Evolutionary conservation across 2,113 vertebrate species (phyloP).

Genomic region (Cottus gobio): DNA sequence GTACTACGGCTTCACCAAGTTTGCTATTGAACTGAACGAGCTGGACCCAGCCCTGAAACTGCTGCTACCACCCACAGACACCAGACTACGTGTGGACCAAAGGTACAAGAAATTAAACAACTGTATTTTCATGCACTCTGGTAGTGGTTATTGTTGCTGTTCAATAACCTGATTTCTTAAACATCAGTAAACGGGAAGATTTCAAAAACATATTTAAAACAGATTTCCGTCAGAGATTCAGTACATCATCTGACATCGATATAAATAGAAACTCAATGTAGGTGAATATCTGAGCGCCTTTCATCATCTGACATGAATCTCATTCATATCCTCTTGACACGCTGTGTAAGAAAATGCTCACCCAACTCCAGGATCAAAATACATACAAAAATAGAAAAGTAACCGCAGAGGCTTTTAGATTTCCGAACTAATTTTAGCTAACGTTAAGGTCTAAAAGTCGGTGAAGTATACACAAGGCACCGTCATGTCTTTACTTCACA

Average conservation of each 20-base stretch:
- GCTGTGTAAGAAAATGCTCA: neutral
- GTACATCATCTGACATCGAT: neutral
- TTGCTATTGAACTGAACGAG: slow-evolving; percentile 96
- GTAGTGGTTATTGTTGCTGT: neutral
- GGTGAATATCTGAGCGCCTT: slow-evolving; percentile 10
- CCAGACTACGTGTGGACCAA: slow-evolving; percentile 94
- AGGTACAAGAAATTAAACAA: slow-evolving; percentile 81
- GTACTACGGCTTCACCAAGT: slow-evolving; percentile 97
- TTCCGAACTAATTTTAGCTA: slow-evolving; percentile 40
- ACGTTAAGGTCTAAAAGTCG: slow-evolving; percentile 7
- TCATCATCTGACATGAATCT: slow-evolving; percentile 8
- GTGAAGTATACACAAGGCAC: neutral
- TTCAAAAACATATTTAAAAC: neutral
- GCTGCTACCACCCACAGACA: slow-evolving; percentile 92
- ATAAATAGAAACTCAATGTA: neutral
- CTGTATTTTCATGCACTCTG: neutral
- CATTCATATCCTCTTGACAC: neutral
- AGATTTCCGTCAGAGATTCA: neutral
- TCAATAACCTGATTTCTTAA: neutral
- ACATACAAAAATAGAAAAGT: slow-evolving; percentile 27
- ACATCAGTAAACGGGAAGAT: neutral
- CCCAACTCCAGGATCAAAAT: slow-evolving; percentile 8
- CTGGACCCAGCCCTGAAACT: slow-evolving; percentile 83
- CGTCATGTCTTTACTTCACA: neutral
- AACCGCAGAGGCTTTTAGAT: slow-evolving; percentile 7